Base-by-base conservation (phyloP, 2,113 vertebrate species). In the Edolisoma coerulescens region DNA sequence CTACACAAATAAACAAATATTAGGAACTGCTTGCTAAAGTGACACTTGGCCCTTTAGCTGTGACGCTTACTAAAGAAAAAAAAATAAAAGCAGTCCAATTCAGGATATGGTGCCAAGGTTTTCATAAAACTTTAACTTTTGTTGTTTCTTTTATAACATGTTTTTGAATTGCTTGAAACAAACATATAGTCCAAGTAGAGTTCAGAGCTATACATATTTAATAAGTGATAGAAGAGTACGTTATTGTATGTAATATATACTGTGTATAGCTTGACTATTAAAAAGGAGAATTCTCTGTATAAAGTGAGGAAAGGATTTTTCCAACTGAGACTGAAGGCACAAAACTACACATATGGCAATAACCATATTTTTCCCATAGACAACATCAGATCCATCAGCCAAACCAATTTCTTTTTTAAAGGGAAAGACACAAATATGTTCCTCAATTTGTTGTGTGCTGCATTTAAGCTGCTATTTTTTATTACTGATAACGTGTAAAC, bases 11-110 rank as follows among this genome's bases (percentile, higher is more conserved):
- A 81, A 68, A 53, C 73, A 97, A 96, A 69, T 94, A 78, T 35
- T 57, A 82, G 42, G 64, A 52, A 45, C 61, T 94, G n/a, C 61
- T 77, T 67, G 37, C 80, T 93, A 80, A 97, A 70, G 18, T 89
- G 74, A 83, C 59, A 91, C 84, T 90, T 84, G 32, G 35, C 69
- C 61, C 56, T 92, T 92, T 89, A 87, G 30, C 71, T 96, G 63
- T 88, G 70, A 80, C 78, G 21, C 16, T 94, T 94, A 94, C 74
- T 82, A 74, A 89, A 96, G 52, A 74, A 95, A 91, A 92, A 84
- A 85, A 86, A 28, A 57, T 39, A 39, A 16, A 16, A 7, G 19
- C 2, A 52, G 17, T 56, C 12, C 7, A 49, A 21, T 79, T 81
- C 20, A 73, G 10, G 19, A 56, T 61, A 54, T 7, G 8, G 3